Evolutionary conservation across 1,140 invertebrate genomes (phyloP), one percentile per base, ranked within the genome.

Genomic region (Drosophila seguyi): DNA sequence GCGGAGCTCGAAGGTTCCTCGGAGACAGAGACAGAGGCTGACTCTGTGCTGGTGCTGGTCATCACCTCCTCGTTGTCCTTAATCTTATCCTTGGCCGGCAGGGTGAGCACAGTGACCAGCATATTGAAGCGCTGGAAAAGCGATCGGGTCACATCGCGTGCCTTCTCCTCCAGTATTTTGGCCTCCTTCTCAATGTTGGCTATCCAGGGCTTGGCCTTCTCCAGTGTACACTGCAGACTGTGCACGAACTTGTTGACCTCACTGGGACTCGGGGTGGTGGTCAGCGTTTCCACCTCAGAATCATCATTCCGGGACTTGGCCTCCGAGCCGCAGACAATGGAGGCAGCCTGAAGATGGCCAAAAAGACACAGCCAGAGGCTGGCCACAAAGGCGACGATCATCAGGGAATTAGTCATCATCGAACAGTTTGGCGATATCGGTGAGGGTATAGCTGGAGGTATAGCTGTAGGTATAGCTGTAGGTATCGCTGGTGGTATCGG

Each of bases 131-230:
- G 80, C 65, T 38, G 77, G 65, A n/a, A 83, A 4, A 42, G 82
- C 63, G 18, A 91, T 22, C 27, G 63, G 63, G 69, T 73, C 20
- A 72, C 67, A 29, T 73, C 67, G 20, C 82, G 78, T 0, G 80
- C 87, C 10, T 72, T 84, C 58, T 87, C 82, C 59, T 91, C 87
- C 14, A 91, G 42, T 0, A 79, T 72, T 39, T 91, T 91, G 6
- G 83, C 87, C 61, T 91, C 87, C 61, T 83, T 91, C 50, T 91
- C 87, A 5, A 91, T 56, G 34, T 91, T 76, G 18, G 82, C 82
- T n/a, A 91, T 80, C 87, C 87, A 91, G 41, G 87, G 87, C 47
- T 91, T 86, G 6, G 87, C 87, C 66, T 87, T 87, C 68, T 91
- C 87, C 71, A 91, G 22, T 0, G 87, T 87, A 36, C 85, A 88